Percentiles rank a stretch among this genome's conserved stretches.
These are phyloP conservation scores for Teleogryllus occipitalis DNA, from an alignment of 1,140 invertebrate genomes.

Conservation along the genomic window DNA sequence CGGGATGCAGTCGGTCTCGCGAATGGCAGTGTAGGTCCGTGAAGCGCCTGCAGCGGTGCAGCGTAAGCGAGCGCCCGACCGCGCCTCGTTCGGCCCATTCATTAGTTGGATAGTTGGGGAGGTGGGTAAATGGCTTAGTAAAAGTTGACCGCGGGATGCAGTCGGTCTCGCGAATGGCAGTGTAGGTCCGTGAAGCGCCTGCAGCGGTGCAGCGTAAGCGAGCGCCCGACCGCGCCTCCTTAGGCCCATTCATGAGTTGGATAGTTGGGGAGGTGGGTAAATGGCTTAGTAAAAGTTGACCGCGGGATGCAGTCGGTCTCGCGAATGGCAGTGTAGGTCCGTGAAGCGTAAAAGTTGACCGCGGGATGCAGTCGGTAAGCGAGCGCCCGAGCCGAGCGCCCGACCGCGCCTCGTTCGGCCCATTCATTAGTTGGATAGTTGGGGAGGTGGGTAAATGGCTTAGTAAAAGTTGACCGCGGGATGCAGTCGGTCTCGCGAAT, in stretches of 20 bases:
- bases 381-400: neutral
- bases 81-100: neutral
- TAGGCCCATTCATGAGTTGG: slow-evolving; percentile 12
- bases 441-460: neutral
- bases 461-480: neutral
- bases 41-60: no score
- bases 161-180: neutral
- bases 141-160: neutral
- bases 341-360: neutral
- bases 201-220: neutral
- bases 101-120: slow-evolving; percentile 15
- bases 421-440: slow-evolving; percentile 17
- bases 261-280: neutral
- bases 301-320: neutral
- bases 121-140: neutral
- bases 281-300: neutral
- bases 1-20: no score
- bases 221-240: neutral
- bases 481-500: neutral
- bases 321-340: slow-evolving; percentile 2
- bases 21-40: no score
- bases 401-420: no score
- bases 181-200: no score
- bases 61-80: neutral
- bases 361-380: neutral